A percentile compares a stretch with the other conserved stretches of the same genome.
Conservation (phyloP, 2,888 invertebrate species). For the Xanthostigma xanthostigma region DNA sequence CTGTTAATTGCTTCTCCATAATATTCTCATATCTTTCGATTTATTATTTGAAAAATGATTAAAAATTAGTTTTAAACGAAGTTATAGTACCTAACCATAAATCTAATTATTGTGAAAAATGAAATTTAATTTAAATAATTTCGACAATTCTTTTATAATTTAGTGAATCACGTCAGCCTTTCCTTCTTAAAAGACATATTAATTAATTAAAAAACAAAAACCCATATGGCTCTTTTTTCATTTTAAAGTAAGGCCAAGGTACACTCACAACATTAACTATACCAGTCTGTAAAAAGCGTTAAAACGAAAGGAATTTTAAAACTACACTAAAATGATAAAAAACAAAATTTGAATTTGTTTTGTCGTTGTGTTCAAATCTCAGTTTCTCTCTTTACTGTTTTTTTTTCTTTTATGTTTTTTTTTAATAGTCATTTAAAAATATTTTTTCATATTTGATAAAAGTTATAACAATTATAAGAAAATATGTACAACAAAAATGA, state of each 20-base stretch:
- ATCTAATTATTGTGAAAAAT: background rate
- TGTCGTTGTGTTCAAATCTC: background rate
- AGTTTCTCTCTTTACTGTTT: constrained; percentile 4
- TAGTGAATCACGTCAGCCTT: constrained; percentile 28
- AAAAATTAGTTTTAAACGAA: no score
- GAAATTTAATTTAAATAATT: background rate
- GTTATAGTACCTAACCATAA: no score
- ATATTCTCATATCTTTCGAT: no score
- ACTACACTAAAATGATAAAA: background rate
- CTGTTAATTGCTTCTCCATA: no score
- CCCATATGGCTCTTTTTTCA: constrained; percentile 1
- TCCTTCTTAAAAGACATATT: constrained; percentile 19
- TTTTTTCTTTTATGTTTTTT: constrained; percentile 2
- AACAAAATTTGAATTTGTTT: constrained; percentile 4
- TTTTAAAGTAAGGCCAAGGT: constrained; percentile 28
- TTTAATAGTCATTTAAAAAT: constrained; percentile 15
- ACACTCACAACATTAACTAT: constrained; percentile 20
- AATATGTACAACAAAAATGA: background rate
- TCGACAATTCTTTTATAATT: background rate
- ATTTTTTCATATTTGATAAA: background rate
- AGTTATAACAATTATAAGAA: constrained; percentile 2
- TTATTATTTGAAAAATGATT: no score
- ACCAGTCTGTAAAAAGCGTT: background rate
- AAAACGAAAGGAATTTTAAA: no score
- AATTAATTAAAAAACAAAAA: constrained; percentile 9